Conservation (phyloP, 2,113 vertebrate species). For the Stegostoma tigrinum region DNA sequence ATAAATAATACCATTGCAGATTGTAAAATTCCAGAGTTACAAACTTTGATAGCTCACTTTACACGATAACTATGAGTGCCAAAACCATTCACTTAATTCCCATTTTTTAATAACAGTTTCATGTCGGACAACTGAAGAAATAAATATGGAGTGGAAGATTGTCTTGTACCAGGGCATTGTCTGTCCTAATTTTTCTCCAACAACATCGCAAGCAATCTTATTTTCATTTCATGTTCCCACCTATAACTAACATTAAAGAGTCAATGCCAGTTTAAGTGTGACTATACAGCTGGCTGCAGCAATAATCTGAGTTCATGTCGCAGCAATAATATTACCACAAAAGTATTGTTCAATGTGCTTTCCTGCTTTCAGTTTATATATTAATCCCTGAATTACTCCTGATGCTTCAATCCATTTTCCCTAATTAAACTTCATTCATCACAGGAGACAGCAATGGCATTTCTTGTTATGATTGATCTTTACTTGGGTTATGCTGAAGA, state of each 20-base stretch:
- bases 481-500: not conserved
- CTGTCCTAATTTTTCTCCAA: not conserved
- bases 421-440: not conserved
- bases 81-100: not conserved
- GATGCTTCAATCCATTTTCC: not conserved
- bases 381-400: not conserved
- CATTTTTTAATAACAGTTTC: not conserved
- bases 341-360: not conserved
- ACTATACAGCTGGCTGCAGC: not conserved
- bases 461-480: not conserved
- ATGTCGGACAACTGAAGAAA: not conserved
- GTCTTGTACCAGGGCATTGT: too few relatives aligned
- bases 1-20: too few relatives aligned
- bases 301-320: not conserved
- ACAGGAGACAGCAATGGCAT: slow-evolving; percentile 5
- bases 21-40: too few relatives aligned
- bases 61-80: not conserved
- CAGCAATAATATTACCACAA: not conserved
- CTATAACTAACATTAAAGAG: not conserved
- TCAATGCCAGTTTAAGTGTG: not conserved
- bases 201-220: not conserved
- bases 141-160: not conserved
- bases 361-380: not conserved
- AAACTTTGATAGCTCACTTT: not conserved
- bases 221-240: not conserved